Evolutionary conservation across 2,797 vertebrate genomes (phyloP), one percentile per base, ranked within the genome.

Genomic region (Cossypha heuglini): DNA sequence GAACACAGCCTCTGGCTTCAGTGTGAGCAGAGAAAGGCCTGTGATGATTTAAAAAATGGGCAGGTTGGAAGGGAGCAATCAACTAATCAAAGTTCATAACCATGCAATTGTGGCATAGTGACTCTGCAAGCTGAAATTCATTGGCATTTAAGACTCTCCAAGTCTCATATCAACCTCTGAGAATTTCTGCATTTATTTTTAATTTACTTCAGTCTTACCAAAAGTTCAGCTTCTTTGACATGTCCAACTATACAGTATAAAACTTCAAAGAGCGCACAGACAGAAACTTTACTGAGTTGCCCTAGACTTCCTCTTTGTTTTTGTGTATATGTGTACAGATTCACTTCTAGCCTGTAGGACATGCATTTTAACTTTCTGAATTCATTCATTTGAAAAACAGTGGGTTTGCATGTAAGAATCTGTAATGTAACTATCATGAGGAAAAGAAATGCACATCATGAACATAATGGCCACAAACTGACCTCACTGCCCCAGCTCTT

Each of bases 61-160:
- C 49, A 86, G 33, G n/a, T 67, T 92, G 75, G 69, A 94, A 93
- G 62, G 61, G 58, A 91, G 58, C 72, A 94, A 77, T 73, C 75
- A 40, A 68, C 75, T 69, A 92, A 72, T 91, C 89, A 93, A 96
- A 90, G 75, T 81, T 80, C 78, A 31, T 90, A 90, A 92, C 78
- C 61, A 6, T 92, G 81, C 58, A 92, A 75, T 91, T 95, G 80
- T 33, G 18, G 61, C 68, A 68, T 11, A 69, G 75, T 46, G 58
- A 75, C 81, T 83, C 35, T 77, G 68, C 43, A 86, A 38, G 62
- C 48, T 88, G 74, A 96, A 94, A 88, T 81, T 93, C 83, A 76
- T 82, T 92, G 92, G 63, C 55, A 5, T 76, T 90, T 95, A 83
- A 88, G 77, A 55, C 37, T 92, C 67, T 90, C 48, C 35, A 59